phyloP scores from a whole-genome alignment of 2,888 invertebrate species.

The Drosophila borborema region DNA sequence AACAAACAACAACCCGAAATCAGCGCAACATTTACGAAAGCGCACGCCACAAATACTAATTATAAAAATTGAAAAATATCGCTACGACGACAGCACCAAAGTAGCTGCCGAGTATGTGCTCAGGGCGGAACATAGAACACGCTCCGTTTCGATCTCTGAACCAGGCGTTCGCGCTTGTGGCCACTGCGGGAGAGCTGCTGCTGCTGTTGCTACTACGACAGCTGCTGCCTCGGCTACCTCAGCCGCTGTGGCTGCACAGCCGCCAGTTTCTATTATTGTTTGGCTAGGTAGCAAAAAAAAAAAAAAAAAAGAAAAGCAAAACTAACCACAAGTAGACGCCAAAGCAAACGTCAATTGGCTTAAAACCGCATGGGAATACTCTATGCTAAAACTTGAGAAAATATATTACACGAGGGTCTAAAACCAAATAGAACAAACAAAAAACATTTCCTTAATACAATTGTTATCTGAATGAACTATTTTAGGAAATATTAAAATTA shows the following conservation, averaged over 20 bases:
- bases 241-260: conserved; percentile 27
- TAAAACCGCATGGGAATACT: conserved; percentile 33
- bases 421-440: background rate
- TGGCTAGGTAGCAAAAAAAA: conserved; percentile 63
- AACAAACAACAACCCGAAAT: conserved; percentile 67
- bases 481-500: background rate
- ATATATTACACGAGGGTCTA: background rate
- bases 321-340: conserved; percentile 41
- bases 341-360: conserved; percentile 23
- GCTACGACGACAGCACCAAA: conserved; percentile 64
- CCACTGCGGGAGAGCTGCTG: conserved; percentile 69
- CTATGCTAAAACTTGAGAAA: conserved; percentile 15
- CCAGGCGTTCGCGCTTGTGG: conserved; percentile 32
- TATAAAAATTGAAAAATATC: conserved; percentile 80
- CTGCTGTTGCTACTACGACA: background rate
- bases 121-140: conserved; percentile 56
- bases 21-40: conserved; percentile 81
- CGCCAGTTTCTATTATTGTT: conserved; percentile 74
- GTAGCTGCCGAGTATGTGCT: conserved; percentile 67
- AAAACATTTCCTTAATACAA: background rate
- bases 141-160: conserved; percentile 64
- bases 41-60: conserved; percentile 82
- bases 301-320: conserved; percentile 43
- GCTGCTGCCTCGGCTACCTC: background rate
- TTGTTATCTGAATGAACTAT: background rate